Evolutionary conservation across 2,888 invertebrate genomes (phyloP), one percentile per base, ranked within the genome.

Genomic region (Trichogramma evanescens): DNA sequence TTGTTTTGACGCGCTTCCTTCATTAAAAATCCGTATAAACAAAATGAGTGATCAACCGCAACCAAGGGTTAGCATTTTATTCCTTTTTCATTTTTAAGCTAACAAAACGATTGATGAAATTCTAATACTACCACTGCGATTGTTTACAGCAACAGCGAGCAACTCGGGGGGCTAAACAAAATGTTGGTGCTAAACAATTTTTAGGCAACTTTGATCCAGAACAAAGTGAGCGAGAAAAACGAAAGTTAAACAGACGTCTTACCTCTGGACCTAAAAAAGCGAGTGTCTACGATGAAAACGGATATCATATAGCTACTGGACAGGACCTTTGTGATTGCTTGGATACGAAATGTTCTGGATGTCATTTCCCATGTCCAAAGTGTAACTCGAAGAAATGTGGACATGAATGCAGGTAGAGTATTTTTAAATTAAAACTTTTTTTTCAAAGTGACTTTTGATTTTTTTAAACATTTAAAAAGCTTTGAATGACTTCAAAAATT

Each of bases 271-370:
- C 80, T 44, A 84, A 83, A 72, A 79, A 76, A 42, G 83, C 84
- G 64, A 81, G 81, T 58, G 65, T 89, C 48, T 89, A 90, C 78
- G 87, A 93, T 80, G 88, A 87, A 69, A 81, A 80, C 57, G 91
- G 91, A 0, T 78, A 82, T 44, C 81, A 88, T 66, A 80, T 86
- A 38, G 78, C 79, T 10, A 84, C 84, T 40, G 86, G 86, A 2
- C 78, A 82, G 66, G 89, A 95, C 78, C 71, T 91, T 8, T 95
- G 95, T 67, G 95, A 95, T 74, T 95, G 95, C 72, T 80, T 94
- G 65, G 85, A 87, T 67, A 81, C 82, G 46, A 80, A 81, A 8
- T 95, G 95, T 69, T 81, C 84, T 0, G 95, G 95, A 0, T 95
- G 95, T 74, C 93, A 93, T 79, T 90, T 88, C 71, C 86, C 88